A percentile compares a stretch with the other conserved stretches of the same genome.
phyloP scores from a whole-genome alignment of 2,888 invertebrate species.

The Salpingus planirostris region DNA sequence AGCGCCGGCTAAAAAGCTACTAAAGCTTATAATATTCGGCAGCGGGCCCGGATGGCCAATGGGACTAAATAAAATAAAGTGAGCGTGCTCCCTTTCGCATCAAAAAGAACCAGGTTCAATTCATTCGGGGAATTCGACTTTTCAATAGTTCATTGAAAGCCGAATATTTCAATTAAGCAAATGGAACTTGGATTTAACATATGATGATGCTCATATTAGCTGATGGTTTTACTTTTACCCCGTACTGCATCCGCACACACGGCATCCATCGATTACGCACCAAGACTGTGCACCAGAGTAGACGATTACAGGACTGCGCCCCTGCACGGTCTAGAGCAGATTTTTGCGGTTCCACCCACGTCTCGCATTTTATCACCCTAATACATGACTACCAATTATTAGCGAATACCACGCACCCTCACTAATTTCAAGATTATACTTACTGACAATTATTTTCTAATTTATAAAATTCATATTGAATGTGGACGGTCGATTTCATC shows the following conservation, averaged over 20 bases:
- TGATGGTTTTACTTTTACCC: slow-evolving; percentile 19
- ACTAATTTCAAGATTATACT: no score
- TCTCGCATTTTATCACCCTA: no score
- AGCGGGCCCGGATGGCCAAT: slow-evolving; percentile 14
- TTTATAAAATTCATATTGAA: no score
- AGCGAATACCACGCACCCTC: no score
- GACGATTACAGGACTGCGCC: no score
- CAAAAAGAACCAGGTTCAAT: slow-evolving; percentile 36
- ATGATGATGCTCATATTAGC: slow-evolving; percentile 27
- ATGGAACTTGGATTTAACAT: slow-evolving; percentile 38
- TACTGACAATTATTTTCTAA: no score
- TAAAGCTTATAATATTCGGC: slow-evolving; percentile 16
- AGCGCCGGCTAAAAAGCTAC: background rate
- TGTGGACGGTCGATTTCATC: no score
- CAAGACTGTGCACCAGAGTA: slow-evolving; percentile 6
- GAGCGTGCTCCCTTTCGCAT: slow-evolving; percentile 29
- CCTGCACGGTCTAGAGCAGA: no score
- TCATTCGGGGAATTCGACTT: slow-evolving; percentile 37
- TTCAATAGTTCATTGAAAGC: slow-evolving; percentile 37
- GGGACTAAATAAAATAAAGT: slow-evolving; percentile 24
- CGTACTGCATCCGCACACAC: slow-evolving; percentile 7
- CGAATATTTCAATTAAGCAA: slow-evolving; percentile 42
- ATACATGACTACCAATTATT: no score
- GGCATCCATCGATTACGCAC: slow-evolving; percentile 10
- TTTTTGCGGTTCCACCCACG: no score